phyloP scores from a whole-genome alignment of 2,113 vertebrate genomes.

The Labeo rohita region DNA sequence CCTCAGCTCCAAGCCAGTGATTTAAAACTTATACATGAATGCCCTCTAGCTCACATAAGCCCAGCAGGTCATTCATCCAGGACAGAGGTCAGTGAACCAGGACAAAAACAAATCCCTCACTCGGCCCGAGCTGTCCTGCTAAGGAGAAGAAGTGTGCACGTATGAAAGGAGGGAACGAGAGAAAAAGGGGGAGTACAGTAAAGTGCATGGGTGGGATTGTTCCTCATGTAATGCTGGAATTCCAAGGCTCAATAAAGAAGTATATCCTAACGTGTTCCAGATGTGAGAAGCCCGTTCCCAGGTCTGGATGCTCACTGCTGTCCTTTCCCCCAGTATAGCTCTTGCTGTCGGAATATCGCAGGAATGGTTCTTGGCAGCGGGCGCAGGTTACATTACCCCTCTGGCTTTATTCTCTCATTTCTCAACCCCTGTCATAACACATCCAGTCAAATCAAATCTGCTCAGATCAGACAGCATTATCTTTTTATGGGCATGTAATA shows the following conservation, averaged over 20 bases:
- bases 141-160: conserved; percentile 1
- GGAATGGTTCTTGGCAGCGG: conserved; percentile 51
- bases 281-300: conserved; percentile 54
- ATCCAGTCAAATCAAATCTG: conserved; percentile 53
- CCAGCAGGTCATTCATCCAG: conserved; percentile 41
- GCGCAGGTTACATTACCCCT: conserved; percentile 25
- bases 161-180: conserved; percentile 10
- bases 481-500: conserved; percentile 46
- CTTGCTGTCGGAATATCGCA: conserved; percentile 47
- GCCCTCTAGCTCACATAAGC: conserved; percentile 49
- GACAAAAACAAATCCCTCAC: conserved; percentile 37
- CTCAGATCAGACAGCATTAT: conserved; percentile 40
- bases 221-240: conserved; percentile 52
- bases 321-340: conserved; percentile 55
- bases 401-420: conserved; percentile 59
- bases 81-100: conserved; percentile 51
- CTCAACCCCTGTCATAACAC: conserved; percentile 62
- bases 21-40: conserved; percentile 57
- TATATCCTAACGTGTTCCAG: conserved; percentile 67
- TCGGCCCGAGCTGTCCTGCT: conserved; percentile 6
- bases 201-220: conserved; percentile 51
- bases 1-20: conserved; percentile 45
- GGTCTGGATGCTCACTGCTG: conserved; percentile 53
- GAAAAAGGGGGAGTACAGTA: conserved; percentile 36
- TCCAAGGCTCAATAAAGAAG: conserved; percentile 59